Evolutionary conservation across 2,888 invertebrate species (phyloP), one percentile per base, ranked within the genome.

Genomic region (Aethes cnicana): DNA sequence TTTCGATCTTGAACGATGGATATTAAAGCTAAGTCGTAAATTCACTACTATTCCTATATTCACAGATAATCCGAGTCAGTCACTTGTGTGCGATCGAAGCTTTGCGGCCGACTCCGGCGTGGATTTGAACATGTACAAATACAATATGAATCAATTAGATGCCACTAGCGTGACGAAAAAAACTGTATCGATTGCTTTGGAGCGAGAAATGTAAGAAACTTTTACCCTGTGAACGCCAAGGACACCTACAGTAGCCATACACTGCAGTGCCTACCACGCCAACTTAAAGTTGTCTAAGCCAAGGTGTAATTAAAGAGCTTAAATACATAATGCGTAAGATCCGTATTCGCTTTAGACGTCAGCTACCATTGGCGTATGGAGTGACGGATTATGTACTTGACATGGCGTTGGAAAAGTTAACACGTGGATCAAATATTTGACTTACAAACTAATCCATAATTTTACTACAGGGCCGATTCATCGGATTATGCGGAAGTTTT

Each of bases 401-500:
- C n/a, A n/a, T n/a, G n/a, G n/a, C n/a, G n/a, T n/a, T n/a, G n/a
- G n/a, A n/a, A n/a, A n/a, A n/a, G n/a, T n/a, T 18, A 11, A 6
- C 12, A 11, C 4, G 12, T 9, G 9, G 7, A 21, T 3, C 8
- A 30, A 23, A 8, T 14, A 8, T 2, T 9, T 16, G 17, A 21
- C 2, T 28, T 3, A 47, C 23, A 11, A 33, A 16, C 11, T 4
- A 16, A 20, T 39, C 12, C 37, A 8, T 39, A 44, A 14, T 39
- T 53, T 0, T n/a, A n/a, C n/a, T n/a, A n/a, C 52, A 76, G 77
- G 23, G 39, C 53, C 2, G 64, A 72, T 1, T 41, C 69, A 3
- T 71, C 70, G 3, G 78, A 84, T 1, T 74, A 72, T 53, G 36
- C 85, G 30, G 90, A 90, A 49, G 59, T 85, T 37, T 85, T 76